These are phyloP conservation scores for Uria aalge DNA, from an alignment of 2,113 vertebrate genomes.

Conservation along the genomic window DNA sequence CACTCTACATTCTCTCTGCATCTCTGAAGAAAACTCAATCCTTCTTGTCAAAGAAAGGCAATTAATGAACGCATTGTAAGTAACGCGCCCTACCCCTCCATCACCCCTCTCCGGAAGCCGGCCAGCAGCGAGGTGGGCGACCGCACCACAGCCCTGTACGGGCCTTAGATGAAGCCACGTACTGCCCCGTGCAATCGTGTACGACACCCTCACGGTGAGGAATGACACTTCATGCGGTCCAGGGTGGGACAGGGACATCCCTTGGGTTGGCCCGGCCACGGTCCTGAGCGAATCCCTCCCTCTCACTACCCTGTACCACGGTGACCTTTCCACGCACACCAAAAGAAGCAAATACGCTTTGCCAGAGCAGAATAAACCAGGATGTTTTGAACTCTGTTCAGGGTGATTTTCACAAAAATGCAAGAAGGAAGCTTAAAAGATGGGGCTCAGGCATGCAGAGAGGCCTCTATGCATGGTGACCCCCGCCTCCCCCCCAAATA, in stretches of 20 bases:
- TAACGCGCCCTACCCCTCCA: background rate
- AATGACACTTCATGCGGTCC: accelerated
- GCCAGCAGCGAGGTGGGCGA: accelerated
- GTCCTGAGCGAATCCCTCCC: background rate
- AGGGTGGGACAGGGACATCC: background rate
- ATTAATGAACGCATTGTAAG: background rate
- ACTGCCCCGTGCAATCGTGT: accelerated
- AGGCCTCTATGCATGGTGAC: accelerated
- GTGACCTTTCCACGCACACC: accelerated
- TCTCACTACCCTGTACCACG: background rate
- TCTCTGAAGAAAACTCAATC: background rate
- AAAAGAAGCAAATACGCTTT: background rate
- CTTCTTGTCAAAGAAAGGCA: background rate
- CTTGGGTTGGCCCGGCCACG: background rate
- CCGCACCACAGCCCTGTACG: accelerated
- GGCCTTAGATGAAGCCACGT: accelerated
- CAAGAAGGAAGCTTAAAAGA: background rate
- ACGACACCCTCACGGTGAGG: background rate
- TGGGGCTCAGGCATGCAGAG: background rate
- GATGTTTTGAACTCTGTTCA: background rate
- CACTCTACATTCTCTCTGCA: background rate
- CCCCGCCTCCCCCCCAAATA: background rate
- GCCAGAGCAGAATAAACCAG: background rate
- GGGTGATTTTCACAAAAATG: accelerated
- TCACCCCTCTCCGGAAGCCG: background rate